Conservation (phyloP, 1,140 invertebrate genomes). For the Scaptomyza graminum region DNA sequence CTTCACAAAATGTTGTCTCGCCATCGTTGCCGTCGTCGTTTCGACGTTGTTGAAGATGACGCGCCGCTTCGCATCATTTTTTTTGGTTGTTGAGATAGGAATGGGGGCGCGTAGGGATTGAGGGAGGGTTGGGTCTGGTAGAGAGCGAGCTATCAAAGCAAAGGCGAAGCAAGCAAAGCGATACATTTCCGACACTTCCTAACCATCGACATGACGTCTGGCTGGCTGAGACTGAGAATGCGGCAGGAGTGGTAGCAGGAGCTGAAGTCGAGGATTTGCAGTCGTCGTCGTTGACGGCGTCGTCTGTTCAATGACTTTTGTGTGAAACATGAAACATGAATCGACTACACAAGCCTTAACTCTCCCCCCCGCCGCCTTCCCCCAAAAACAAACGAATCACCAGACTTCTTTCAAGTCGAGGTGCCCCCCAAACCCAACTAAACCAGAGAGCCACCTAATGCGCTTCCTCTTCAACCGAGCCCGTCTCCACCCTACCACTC, state of each 20-base stretch:
- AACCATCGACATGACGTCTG: constrained; percentile 66
- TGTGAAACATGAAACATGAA: constrained; percentile 71
- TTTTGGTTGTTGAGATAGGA: neutral
- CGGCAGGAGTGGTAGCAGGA: constrained; percentile 3
- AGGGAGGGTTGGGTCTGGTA: neutral
- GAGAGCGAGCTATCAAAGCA: constrained; percentile 10
- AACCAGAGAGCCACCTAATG: constrained; percentile 65
- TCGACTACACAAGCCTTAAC: constrained; percentile 72
- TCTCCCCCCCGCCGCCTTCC: constrained; percentile 9
- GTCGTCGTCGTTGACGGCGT: constrained; percentile 36
- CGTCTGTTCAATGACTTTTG: constrained; percentile 81
- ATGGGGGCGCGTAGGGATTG: no score
- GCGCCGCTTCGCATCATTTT: constrained; percentile 49
- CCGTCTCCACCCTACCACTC: neutral
- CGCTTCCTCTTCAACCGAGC: constrained; percentile 67
- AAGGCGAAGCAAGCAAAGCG: constrained; percentile 51
- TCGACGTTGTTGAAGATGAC: constrained; percentile 47
- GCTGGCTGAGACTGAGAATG: neutral
- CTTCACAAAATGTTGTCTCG: constrained; percentile 76
- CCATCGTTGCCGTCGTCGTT: constrained; percentile 20
- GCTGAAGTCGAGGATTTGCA: constrained; percentile 20
- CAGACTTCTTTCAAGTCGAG: constrained; percentile 15
- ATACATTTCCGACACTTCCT: constrained; percentile 79
- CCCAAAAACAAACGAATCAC: neutral
- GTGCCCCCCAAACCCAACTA: constrained; percentile 31